A percentile compares a stretch with the other conserved stretches of the same genome.
Evolutionary conservation across 2,888 invertebrate species (phyloP).

Genomic region (Serrognathus titanus): DNA sequence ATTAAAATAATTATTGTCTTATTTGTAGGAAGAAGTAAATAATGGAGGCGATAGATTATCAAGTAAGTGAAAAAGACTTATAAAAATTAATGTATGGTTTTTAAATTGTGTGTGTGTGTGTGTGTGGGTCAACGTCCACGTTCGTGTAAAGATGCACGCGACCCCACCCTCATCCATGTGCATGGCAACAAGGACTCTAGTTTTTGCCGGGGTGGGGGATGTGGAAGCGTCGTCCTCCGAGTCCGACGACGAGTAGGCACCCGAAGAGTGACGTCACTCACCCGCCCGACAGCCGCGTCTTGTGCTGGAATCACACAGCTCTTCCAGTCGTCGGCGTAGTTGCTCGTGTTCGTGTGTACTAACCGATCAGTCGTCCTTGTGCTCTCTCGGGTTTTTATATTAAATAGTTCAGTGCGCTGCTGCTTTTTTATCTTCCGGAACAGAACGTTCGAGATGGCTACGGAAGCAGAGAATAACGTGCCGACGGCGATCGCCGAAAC

Average conservation of each 20-base stretch:
- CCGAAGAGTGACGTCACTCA: conserved; percentile 27
- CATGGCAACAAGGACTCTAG: conserved; percentile 39
- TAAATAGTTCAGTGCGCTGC: conserved; percentile 24
- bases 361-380: conserved; percentile 12
- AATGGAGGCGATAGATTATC: too few species aligned
- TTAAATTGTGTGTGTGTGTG: conserved; percentile 5
- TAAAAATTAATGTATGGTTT: not conserved
- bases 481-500: conserved; percentile 59
- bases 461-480: conserved; percentile 71
- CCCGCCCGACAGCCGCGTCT: conserved; percentile 23
- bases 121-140: conserved; percentile 19
- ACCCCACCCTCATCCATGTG: conserved; percentile 34
- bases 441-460: conserved; percentile 58
- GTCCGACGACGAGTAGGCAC: not conserved
- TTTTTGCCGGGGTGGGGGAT: conserved; percentile 31
- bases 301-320: conserved; percentile 18
- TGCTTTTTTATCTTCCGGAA: conserved; percentile 23
- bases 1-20: too few species aligned
- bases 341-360: conserved; percentile 13
- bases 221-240: conserved; percentile 29
- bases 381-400: conserved; percentile 18
- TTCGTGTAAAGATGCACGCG: conserved; percentile 12
- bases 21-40: too few species aligned
- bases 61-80: not conserved
- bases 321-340: conserved; percentile 26